These are phyloP conservation scores for Mormyrops boulengeri DNA, from an alignment of 2,797 vertebrate genomes.

Conservation along the genomic window DNA sequence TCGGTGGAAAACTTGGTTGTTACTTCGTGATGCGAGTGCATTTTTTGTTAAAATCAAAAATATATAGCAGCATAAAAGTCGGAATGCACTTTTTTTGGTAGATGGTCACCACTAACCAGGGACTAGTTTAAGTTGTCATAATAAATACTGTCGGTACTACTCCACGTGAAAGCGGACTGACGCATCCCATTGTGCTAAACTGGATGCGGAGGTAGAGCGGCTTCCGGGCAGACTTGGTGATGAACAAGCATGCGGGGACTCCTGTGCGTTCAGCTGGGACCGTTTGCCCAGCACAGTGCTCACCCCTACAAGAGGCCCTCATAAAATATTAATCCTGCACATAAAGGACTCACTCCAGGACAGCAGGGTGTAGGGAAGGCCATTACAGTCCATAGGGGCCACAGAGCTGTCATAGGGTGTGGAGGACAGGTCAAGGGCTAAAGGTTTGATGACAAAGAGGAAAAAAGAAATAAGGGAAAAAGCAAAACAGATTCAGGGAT, in stretches of 20 bases:
- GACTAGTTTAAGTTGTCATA: background rate
- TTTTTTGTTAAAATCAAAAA: background rate
- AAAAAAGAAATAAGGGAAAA: background rate
- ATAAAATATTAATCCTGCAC: constrained; percentile 32
- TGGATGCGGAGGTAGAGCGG: background rate
- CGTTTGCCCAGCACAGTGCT: constrained; percentile 11
- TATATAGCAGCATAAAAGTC: background rate
- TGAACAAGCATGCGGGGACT: background rate
- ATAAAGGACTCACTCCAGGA: constrained; percentile 17
- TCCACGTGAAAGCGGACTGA: constrained; percentile 23
- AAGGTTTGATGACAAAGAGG: background rate
- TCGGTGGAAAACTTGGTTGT: background rate
- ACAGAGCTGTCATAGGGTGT: constrained; percentile 17
- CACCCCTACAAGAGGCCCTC: constrained; percentile 10
- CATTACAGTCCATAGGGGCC: background rate
- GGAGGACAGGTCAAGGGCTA: constrained; percentile 26
- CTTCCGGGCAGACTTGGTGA: background rate
- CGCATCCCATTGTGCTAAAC: constrained; percentile 30
- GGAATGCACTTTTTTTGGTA: background rate
- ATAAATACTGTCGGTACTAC: constrained; percentile 19
- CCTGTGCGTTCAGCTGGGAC: constrained; percentile 16
- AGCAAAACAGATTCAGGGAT: background rate
- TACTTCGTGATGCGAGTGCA: background rate
- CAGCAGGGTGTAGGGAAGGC: background rate
- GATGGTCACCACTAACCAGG: background rate